phyloP scores from a whole-genome alignment of 2,888 invertebrate species.

The Vannuccia rotundouncinata region DNA sequence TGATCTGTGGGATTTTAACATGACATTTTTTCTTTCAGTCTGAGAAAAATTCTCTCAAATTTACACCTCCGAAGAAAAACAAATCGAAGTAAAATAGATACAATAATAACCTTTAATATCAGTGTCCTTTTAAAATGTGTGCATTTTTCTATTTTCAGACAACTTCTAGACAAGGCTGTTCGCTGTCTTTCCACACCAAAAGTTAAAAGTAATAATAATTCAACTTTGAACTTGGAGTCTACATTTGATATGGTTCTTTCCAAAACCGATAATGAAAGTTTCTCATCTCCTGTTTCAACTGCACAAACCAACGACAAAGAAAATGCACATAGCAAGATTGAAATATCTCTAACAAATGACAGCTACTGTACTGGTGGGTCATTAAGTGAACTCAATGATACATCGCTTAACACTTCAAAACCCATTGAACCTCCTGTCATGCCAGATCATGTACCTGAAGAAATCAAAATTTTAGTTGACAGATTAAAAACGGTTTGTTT shows the following conservation, averaged over 20 bases:
- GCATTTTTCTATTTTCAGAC: neutral
- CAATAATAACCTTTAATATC: neutral
- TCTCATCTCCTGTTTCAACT: neutral
- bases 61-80: constrained; percentile 11
- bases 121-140: neutral
- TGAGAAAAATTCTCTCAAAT: constrained; percentile 11
- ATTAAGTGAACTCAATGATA: neutral
- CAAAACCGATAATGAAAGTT: neutral
- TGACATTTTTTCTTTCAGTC: neutral
- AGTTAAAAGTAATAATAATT: neutral
- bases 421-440: neutral
- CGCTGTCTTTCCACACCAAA: neutral
- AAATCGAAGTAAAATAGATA: neutral
- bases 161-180: constrained; percentile 4
- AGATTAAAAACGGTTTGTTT: neutral
- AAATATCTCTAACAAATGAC: neutral
- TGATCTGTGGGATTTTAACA: too few relatives aligned
- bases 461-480: neutral
- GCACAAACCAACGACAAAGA: neutral
- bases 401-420: neutral
- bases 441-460: neutral
- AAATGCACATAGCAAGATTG: neutral
- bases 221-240: neutral
- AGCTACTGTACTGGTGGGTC: too few relatives aligned
- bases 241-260: neutral